Evolutionary conservation across 2,113 vertebrate species (phyloP).

Genomic region (Leucoraja erinaceus): DNA sequence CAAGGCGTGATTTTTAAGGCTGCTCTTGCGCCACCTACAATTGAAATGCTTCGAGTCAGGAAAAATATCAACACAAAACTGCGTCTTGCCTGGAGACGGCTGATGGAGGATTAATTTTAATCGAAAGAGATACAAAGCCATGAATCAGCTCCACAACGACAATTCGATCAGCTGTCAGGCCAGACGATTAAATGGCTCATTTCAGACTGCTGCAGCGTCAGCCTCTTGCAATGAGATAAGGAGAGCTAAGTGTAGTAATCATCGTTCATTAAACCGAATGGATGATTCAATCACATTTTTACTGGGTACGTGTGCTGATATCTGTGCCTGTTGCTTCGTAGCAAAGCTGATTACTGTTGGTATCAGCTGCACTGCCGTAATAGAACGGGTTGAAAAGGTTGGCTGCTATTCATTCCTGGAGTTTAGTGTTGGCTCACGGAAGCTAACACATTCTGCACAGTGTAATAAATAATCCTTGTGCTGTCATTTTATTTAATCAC

Average conservation of each 20-base stretch:
- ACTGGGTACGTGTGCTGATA: background rate
- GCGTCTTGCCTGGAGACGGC: background rate
- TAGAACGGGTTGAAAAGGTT: background rate
- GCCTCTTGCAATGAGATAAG: constrained; percentile 20
- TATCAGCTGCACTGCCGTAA: background rate
- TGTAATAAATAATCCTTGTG: background rate
- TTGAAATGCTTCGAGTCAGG: no score
- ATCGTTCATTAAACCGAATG: background rate
- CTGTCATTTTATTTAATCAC: background rate
- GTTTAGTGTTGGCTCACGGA: background rate
- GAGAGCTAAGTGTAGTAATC: constrained; percentile 19
- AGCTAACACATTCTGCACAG: background rate
- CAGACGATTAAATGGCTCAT: background rate
- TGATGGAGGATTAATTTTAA: background rate
- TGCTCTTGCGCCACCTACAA: background rate
- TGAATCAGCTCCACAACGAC: background rate
- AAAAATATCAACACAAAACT: background rate
- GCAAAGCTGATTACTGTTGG: background rate
- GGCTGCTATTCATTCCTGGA: background rate
- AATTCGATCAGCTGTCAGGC: background rate
- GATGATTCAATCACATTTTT: background rate
- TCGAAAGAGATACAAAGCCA: background rate
- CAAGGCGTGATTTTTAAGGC: background rate
- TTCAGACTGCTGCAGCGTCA: background rate
- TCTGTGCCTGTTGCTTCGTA: no score